phyloP scores from a whole-genome alignment of 2,113 vertebrate genomes.

The Ammodytes marinus region DNA sequence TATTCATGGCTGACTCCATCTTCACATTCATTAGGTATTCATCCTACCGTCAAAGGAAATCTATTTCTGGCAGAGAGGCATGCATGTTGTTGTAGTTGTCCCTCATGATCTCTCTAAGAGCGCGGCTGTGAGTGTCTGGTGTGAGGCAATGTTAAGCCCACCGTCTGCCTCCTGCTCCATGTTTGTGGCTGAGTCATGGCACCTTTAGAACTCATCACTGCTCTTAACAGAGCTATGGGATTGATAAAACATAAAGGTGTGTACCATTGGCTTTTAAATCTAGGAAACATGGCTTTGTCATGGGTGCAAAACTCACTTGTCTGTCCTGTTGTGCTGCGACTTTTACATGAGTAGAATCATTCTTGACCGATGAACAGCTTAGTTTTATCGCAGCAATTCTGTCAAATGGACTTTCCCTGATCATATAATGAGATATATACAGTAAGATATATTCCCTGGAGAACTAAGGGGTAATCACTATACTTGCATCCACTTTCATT shows the following conservation, averaged over 20 bases:
- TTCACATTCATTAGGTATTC: constrained; percentile 78
- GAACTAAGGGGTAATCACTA: constrained; percentile 1
- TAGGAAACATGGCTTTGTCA: neutral
- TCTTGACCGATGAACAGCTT: constrained; percentile 15
- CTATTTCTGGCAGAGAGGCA: constrained; percentile 72
- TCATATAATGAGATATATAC: constrained; percentile 23
- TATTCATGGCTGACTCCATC: constrained; percentile 69
- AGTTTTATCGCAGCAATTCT: constrained; percentile 4
- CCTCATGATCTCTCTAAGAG: constrained; percentile 54
- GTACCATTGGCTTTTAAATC: neutral
- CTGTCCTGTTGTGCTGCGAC: neutral
- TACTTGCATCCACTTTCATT: constrained; percentile 18
- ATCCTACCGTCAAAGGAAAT: constrained; percentile 72
- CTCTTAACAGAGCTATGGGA: constrained; percentile 22
- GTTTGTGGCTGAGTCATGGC: constrained; percentile 66
- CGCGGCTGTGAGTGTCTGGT: constrained; percentile 49
- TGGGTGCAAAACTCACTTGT: neutral
- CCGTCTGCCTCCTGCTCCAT: constrained; percentile 56
- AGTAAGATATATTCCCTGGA: constrained; percentile 4
- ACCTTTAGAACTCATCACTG: constrained; percentile 39
- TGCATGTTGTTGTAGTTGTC: constrained; percentile 72
- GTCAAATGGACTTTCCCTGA: constrained; percentile 25
- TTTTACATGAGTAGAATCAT: neutral
- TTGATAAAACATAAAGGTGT: neutral
- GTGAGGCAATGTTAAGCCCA: constrained; percentile 57